A percentile compares a stretch with the other conserved stretches of the same genome.
Conservation (phyloP, 2,113 vertebrate species). For the Cygnus buccinator region DNA sequence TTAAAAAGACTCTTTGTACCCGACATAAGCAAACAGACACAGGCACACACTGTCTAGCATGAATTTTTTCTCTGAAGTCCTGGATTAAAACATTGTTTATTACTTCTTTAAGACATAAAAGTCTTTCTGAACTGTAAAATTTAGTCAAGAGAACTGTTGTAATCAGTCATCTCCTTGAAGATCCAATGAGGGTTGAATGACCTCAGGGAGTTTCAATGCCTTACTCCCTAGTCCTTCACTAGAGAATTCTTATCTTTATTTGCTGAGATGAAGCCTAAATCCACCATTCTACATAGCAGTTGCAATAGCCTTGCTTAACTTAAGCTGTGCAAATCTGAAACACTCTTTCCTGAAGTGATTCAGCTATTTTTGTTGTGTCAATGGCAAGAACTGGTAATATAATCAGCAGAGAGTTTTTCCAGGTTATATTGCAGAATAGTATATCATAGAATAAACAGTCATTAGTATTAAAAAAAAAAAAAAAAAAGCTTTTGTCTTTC, state of each 20-base stretch:
- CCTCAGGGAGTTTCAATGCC: not conserved
- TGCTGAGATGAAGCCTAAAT: not conserved
- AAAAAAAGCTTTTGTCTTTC: not conserved
- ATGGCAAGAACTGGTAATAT: not conserved
- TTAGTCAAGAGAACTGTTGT: not conserved
- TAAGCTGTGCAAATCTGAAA: not conserved
- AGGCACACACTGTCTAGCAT: not conserved
- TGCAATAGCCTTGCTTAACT: not conserved
- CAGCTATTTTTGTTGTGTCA: not conserved
- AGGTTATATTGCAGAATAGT: not conserved
- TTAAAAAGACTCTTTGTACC: constrained; percentile 44
- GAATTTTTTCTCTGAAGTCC: not conserved
- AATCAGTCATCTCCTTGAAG: not conserved
- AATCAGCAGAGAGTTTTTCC: not conserved
- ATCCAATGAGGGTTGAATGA: not conserved
- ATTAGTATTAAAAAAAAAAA: not conserved
- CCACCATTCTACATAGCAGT: not conserved
- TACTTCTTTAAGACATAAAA: not conserved
- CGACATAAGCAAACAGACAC: constrained; percentile 6
- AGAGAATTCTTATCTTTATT: not conserved
- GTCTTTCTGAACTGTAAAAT: not conserved
- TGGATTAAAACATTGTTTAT: not conserved
- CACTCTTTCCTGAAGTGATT: not conserved
- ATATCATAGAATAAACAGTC: not conserved
- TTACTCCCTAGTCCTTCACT: not conserved